Evolutionary conservation across 2,113 vertebrate genomes (phyloP), one percentile per base, ranked within the genome.

Genomic region (Pogona vitticeps): DNA sequence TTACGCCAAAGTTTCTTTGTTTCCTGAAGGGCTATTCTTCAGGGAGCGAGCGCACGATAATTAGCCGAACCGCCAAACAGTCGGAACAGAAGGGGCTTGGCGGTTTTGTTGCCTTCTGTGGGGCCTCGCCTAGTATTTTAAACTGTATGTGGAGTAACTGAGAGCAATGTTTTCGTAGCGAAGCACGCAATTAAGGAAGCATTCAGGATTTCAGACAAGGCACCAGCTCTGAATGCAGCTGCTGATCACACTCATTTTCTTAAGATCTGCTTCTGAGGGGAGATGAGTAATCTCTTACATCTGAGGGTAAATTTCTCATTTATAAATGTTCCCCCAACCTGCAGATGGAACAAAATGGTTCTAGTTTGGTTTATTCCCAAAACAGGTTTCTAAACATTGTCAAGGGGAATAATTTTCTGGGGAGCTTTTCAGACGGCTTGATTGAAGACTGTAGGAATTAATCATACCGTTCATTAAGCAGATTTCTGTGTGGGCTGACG

Each of bases 141-240:
- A 79, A 59, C 68, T 23, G 31, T 46, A 71, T 88, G 78, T 81
- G 61, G 36, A 76, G 70, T 40, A 87, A 84, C 56, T 14, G 40
- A 83, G 58, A 84, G 68, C 23, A 71, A 31, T 21, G 17, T 70
- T 83, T 70, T 56, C 78, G 81, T 83, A 42, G 76, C 81, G 23
- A 88, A 88, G 38, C 36, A 56, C 38, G 42, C 82, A 84, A 88
- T 78, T 79, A 88, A 76, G 76, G 83, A 71, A 76, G 40, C 81
- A 88, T 84, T 88, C 75, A 88, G 52, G 58, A 63, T 84, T 88
- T 79, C 36, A 79, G 80, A 80, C 26, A 38, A 84, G 76, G 68
- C 76, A 17, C 67, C 20, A 26, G 63, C 82, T 79, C 84, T 52
- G 67, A 52, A 78, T 23, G 76, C 40, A 82, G 85, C 79, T 87